A percentile compares a stretch with the other conserved stretches of the same genome.
These are phyloP conservation scores for Stenchaetothrips biformis DNA, from an alignment of 2,888 invertebrate genomes.

Conservation along the genomic window DNA sequence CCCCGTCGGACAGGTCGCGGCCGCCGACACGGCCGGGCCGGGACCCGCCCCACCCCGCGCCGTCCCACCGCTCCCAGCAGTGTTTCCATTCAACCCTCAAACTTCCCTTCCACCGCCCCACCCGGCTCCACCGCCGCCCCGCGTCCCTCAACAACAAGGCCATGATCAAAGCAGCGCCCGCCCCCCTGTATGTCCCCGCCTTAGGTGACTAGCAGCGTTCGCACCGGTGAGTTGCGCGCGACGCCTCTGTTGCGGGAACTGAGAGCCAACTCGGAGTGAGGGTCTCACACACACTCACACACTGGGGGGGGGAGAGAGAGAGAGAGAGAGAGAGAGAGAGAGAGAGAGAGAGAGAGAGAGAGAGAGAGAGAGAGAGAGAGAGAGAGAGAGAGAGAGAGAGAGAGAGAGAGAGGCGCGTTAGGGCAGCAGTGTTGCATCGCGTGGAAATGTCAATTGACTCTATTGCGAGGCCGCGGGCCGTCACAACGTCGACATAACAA, in stretches of 20 bases:
- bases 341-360: neutral
- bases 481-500: slow-evolving; percentile 2
- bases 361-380: neutral
- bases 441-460: slow-evolving; percentile 23
- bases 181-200: too few relatives aligned
- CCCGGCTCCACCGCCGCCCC: too few relatives aligned
- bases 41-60: too few relatives aligned
- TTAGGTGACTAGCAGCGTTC: neutral
- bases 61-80: too few relatives aligned
- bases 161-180: too few relatives aligned
- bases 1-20: too few relatives aligned
- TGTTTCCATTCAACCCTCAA: too few relatives aligned
- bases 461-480: neutral
- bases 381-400: neutral
- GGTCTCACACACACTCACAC: neutral
- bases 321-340: neutral
- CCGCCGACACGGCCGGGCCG: too few relatives aligned
- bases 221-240: neutral
- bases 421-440: neutral
- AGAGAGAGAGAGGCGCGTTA: neutral
- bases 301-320: neutral
- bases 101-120: too few relatives aligned
- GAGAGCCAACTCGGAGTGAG: neutral
- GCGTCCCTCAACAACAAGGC: too few relatives aligned
- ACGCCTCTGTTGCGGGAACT: neutral